Evolutionary conservation across 2,888 invertebrate genomes (phyloP), one percentile per base, ranked within the genome.

Genomic region (Nezara viridula): DNA sequence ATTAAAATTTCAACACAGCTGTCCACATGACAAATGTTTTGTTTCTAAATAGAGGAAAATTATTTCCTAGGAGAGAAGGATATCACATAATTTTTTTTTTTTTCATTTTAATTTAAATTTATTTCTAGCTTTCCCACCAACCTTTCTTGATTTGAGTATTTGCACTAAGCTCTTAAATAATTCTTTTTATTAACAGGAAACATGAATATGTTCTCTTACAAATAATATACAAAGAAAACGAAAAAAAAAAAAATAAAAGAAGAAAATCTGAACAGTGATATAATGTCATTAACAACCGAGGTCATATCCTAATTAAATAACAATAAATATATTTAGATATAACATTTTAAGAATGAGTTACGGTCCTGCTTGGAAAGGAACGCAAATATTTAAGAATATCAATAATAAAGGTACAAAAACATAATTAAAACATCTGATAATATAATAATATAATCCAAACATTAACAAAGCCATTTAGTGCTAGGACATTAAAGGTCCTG

Each of bases 381-480:
- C 66, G 40, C 66, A 87, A 66, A 87, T 60, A 86, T 60, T 60
- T 40, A 86, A 86, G 37, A 86, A 52, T 14, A 86, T 40, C 60
- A 21, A 86, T 55, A 86, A 55, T 86, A 55, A 60, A 86, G 86
- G 86, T 86, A 86, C 60, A 86, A 86, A 88, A 73, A 88, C 88
- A 73, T 73, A 88, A 47, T 87, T 73, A 73, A 88, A 88, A 66
- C 47, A 37, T 66, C 60, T 88, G 44, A 73, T 88, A 73, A 88
- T 73, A 88, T 88, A 88, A 86, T 52, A 52, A 88, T 47, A 88
- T 47, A 73, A 73, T 73, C 37, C 66, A 73, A 88, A 88, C 88
- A 73, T 60, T 49, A 88, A 88, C 88, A 88, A 88, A 88, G 88
- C 88, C 66, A 19, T 40, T 60, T 86, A 60, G 66, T 66, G 66